A percentile compares a stretch with the other conserved stretches of the same genome.
Evolutionary conservation across 2,797 vertebrate genomes (phyloP).

Genomic region (Odontamblyopus lacepedii): DNA sequence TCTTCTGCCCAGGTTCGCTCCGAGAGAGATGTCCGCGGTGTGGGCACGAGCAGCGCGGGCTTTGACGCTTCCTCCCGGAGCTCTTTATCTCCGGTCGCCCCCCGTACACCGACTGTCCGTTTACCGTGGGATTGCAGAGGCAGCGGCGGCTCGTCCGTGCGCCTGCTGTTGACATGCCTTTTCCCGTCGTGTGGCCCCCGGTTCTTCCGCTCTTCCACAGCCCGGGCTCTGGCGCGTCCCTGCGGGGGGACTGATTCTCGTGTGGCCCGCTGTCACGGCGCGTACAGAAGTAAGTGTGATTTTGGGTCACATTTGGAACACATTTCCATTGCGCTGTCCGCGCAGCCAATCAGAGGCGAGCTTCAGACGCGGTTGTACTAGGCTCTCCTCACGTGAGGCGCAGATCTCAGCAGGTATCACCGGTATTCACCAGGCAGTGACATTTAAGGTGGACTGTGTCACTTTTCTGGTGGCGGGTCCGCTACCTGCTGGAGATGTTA

Average conservation of each 20-base stretch:
- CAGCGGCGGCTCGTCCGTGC: conserved; percentile 10
- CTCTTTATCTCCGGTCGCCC: conserved; percentile 8
- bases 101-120: neutral
- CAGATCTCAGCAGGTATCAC: no score
- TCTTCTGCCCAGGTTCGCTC: conserved; percentile 27
- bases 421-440: no score
- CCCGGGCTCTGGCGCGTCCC: neutral
- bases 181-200: neutral
- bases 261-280: neutral
- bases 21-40: conserved; percentile 58
- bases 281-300: neutral
- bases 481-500: no score
- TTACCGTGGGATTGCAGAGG: conserved; percentile 40
- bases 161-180: neutral
- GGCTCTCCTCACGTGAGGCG: neutral
- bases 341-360: neutral
- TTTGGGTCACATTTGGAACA: neutral
- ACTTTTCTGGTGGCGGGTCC: no score
- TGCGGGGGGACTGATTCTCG: neutral
- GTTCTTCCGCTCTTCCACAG: neutral
- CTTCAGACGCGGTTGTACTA: neutral
- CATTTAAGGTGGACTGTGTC: no score
- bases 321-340: neutral
- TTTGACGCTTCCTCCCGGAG: conserved; percentile 55
- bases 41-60: conserved; percentile 44